phyloP scores from a whole-genome alignment of 2,113 vertebrate species.

The Podiceps cristatus region DNA sequence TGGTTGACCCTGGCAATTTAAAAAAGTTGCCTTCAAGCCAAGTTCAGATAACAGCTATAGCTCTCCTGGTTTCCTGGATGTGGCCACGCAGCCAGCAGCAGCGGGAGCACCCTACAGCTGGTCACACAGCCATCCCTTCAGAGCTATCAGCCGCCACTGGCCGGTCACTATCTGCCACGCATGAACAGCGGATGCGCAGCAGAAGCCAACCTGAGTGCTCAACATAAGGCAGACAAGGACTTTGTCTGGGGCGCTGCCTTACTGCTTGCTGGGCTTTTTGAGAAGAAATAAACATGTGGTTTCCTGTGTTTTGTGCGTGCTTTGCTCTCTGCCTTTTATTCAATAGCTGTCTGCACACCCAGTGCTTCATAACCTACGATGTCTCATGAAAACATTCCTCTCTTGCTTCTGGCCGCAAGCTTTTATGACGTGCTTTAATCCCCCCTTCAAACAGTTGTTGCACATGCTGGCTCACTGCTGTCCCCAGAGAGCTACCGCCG shows the following conservation, averaged over 20 bases:
- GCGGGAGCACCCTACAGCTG: background rate
- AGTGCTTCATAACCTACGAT: background rate
- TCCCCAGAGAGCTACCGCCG: background rate
- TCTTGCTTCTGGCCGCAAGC: slow-evolving; percentile 46
- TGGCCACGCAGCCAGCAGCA: background rate
- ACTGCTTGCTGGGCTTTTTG: background rate
- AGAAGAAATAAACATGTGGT: slow-evolving; percentile 54
- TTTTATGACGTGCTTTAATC: slow-evolving; percentile 54
- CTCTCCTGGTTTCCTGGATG: background rate
- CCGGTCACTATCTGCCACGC: background rate
- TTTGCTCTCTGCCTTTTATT: slow-evolving; percentile 27
- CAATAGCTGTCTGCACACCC: slow-evolving; percentile 35
- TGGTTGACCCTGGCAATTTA: background rate
- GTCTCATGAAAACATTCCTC: slow-evolving; percentile 59
- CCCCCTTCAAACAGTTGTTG: slow-evolving; percentile 60
- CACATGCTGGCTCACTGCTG: background rate
- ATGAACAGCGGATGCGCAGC: background rate
- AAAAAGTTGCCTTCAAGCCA: background rate
- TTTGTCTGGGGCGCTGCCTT: background rate
- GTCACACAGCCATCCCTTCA: background rate
- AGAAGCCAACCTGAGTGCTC: background rate
- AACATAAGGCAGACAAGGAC: background rate
- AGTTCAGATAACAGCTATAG: background rate
- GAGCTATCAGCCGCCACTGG: background rate
- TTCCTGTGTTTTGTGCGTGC: slow-evolving; percentile 23